A percentile compares a stretch with the other conserved stretches of the same genome.
phyloP scores from a whole-genome alignment of 2,888 invertebrate genomes.

The Scelioninae gen. 1 region DNA sequence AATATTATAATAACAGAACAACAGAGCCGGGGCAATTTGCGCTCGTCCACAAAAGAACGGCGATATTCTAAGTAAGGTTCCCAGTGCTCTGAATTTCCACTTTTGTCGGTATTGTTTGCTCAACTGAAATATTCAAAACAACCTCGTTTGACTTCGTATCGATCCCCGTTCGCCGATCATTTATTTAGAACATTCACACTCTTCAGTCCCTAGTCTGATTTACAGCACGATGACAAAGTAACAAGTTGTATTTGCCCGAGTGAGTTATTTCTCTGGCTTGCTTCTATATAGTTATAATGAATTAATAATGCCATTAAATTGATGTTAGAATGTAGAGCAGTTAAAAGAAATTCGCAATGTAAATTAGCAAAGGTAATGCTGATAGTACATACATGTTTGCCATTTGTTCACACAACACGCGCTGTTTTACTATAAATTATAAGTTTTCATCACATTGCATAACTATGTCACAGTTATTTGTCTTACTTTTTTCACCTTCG shows the following conservation, averaged over 20 bases:
- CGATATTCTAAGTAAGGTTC: conserved; percentile 19
- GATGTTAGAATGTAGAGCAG: conserved; percentile 2
- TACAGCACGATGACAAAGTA: conserved; percentile 28
- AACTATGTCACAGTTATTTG: conserved; percentile 30
- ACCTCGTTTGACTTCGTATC: conserved; percentile 4
- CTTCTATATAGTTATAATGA: conserved; percentile 10
- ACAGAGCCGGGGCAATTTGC: conserved; percentile 38
- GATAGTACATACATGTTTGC: background rate
- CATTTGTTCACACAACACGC: background rate
- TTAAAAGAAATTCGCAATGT: conserved; percentile 15
- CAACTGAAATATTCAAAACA: conserved; percentile 14
- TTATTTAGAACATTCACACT: background rate
- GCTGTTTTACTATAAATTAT: conserved; percentile 39
- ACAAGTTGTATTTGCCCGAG: conserved; percentile 4
- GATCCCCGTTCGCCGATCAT: background rate
- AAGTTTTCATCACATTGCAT: conserved; percentile 43
- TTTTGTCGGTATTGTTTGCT: conserved; percentile 12
- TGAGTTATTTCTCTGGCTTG: conserved; percentile 7
- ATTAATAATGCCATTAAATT: conserved; percentile 40
- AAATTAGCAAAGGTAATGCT: conserved; percentile 21
- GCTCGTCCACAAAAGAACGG: conserved; percentile 48
- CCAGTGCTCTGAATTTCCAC: background rate
- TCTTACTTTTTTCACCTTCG: background rate
- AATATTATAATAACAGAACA: conserved; percentile 59
- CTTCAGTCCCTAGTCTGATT: background rate